Conservation (phyloP, 1,140 invertebrate genomes). For the Zaprionus davidi region DNA sequence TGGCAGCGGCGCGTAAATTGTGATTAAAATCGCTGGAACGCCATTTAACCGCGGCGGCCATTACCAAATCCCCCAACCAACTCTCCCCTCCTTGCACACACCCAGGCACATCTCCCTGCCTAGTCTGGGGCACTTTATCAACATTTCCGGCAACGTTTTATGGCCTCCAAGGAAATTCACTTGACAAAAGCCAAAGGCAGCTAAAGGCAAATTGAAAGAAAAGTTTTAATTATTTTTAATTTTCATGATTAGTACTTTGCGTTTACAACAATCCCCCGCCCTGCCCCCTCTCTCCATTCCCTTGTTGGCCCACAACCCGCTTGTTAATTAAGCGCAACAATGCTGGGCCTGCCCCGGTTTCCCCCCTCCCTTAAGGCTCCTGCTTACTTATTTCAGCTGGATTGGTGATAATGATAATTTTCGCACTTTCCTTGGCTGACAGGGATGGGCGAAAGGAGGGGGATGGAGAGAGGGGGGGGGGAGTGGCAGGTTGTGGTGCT, state of each 20-base stretch:
- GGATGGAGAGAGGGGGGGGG: not conserved
- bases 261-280: slow-evolving; percentile 56
- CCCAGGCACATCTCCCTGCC: not conserved
- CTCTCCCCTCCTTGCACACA: not conserved
- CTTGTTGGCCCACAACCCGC: slow-evolving; percentile 13
- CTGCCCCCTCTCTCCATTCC: not conserved
- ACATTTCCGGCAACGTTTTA: slow-evolving; percentile 70
- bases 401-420: slow-evolving; percentile 78
- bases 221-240: slow-evolving; percentile 83
- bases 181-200: slow-evolving; percentile 47
- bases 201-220: slow-evolving; percentile 74
- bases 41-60: slow-evolving; percentile 81
- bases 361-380: slow-evolving; percentile 7
- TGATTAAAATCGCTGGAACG: slow-evolving; percentile 81
- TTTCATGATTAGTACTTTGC: slow-evolving; percentile 83
- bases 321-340: slow-evolving; percentile 82
- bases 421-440: slow-evolving; percentile 57
- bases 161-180: slow-evolving; percentile 64
- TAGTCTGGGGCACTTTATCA: slow-evolving; percentile 53
- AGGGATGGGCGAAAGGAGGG: not conserved
- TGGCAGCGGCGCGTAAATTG: slow-evolving; percentile 68
- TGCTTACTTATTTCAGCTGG: slow-evolving; percentile 36
- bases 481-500: slow-evolving; percentile 6
- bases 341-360: slow-evolving; percentile 41
- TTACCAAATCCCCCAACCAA: slow-evolving; percentile 40